Percentiles rank a stretch among this genome's conserved stretches.
Evolutionary conservation across 2,888 invertebrate genomes (phyloP).

Genomic region (Gerris lacustris): DNA sequence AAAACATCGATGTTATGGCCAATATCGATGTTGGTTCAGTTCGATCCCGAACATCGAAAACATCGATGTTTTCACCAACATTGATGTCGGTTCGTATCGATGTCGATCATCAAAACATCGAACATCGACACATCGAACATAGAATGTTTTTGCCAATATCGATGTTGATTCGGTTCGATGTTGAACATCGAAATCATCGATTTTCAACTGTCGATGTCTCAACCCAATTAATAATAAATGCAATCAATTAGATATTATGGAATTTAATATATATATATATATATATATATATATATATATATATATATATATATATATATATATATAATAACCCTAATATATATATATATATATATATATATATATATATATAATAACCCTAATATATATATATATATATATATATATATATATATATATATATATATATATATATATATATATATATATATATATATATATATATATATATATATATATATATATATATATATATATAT

Average conservation of each 20-base stretch:
- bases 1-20: too few species aligned
- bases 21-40: too few species aligned
- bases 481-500: too few species aligned
- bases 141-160: too few species aligned
- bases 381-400: not conserved
- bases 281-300: constrained; percentile 8
- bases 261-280: not conserved
- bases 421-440: constrained; percentile 7
- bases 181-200: too few species aligned
- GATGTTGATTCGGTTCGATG: too few species aligned
- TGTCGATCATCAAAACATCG: too few species aligned
- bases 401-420: not conserved
- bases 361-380: not conserved
- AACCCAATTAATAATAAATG: not conserved
- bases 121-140: too few species aligned
- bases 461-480: not conserved
- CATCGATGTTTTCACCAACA: too few species aligned
- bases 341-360: constrained; percentile 2
- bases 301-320: constrained; percentile 13
- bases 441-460: constrained; percentile 9
- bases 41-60: too few species aligned
- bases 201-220: not conserved
- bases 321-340: constrained; percentile 5
- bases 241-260: not conserved
- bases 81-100: too few species aligned